A percentile compares a stretch with the other conserved stretches of the same genome.
These are phyloP conservation scores for Bhutanitis thaidina DNA, from an alignment of 2,888 invertebrate species.

Conservation along the genomic window DNA sequence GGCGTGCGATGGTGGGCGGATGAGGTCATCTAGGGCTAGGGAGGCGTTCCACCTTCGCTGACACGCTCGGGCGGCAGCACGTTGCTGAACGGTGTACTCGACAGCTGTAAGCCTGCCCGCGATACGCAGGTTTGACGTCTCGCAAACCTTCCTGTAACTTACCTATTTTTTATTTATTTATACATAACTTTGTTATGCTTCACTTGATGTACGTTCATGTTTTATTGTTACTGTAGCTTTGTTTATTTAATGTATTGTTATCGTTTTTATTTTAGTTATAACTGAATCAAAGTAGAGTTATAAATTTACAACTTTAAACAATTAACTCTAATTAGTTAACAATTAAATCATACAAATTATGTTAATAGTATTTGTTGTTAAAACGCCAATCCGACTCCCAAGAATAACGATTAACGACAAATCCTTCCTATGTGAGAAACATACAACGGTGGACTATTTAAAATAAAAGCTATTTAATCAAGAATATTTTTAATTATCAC, in stretches of 20 bases:
- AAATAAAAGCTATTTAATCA: too few relatives aligned
- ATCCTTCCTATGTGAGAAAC: too few relatives aligned
- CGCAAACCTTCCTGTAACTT: constrained; percentile 26
- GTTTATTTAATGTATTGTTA: neutral
- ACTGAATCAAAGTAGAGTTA: too few relatives aligned
- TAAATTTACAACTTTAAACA: too few relatives aligned
- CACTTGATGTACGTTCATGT: neutral
- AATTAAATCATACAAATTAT: too few relatives aligned
- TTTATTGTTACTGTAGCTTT: neutral
- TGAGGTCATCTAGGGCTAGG: constrained; percentile 28
- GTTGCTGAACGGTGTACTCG: constrained; percentile 41
- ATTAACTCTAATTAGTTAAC: too few relatives aligned
- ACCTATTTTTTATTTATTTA: constrained; percentile 7
- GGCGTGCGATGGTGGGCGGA: constrained; percentile 35
- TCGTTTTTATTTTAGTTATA: too few relatives aligned
- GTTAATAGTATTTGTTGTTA: too few relatives aligned
- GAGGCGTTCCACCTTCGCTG: constrained; percentile 37
- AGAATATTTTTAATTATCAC: too few relatives aligned
- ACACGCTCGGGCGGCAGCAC: constrained; percentile 40
- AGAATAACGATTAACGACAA: too few relatives aligned
- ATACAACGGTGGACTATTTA: too few relatives aligned
- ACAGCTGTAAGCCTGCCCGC: constrained; percentile 40
- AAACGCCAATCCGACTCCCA: too few relatives aligned
- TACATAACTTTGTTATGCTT: neutral
- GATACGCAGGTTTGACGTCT: constrained; percentile 35